phyloP scores from a whole-genome alignment of 1,140 invertebrate genomes.

The Diorhabda sublineata region DNA sequence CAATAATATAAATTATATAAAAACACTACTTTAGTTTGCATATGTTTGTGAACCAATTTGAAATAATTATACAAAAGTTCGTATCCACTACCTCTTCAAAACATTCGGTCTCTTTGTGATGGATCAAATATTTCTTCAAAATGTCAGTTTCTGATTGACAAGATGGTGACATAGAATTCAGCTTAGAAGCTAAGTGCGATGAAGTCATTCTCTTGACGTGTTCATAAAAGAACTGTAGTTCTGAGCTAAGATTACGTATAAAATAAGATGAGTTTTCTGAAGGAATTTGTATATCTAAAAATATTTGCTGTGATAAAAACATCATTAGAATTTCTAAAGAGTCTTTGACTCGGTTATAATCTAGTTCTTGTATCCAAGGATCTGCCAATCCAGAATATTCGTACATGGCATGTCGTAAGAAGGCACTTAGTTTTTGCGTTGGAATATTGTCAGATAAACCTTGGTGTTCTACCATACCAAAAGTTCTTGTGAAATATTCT shows the following conservation, averaged over 20 bases:
- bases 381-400: conserved; percentile 31
- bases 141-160: conserved; percentile 24
- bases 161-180: not conserved
- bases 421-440: conserved; percentile 32
- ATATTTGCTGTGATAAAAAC: conserved; percentile 31
- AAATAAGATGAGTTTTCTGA: conserved; percentile 28
- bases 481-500: conserved; percentile 19
- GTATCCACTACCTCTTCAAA: conserved; percentile 23
- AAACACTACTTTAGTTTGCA: conserved; percentile 29
- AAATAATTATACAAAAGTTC: conserved; percentile 30
- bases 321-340: conserved; percentile 31
- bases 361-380: conserved; percentile 30
- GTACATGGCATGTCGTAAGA: conserved; percentile 28
- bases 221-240: conserved; percentile 36
- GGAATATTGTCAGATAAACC: conserved; percentile 23
- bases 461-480: conserved; percentile 32
- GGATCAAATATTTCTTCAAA: conserved; percentile 26
- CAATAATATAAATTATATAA: too few species aligned
- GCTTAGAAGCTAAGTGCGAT: conserved; percentile 8
- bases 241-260: conserved; percentile 28
- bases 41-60: conserved; percentile 33
- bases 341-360: conserved; percentile 23
- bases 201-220: conserved; percentile 31
- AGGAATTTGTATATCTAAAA: conserved; percentile 20
- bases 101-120: conserved; percentile 18